These are phyloP conservation scores for Drosophila lutescens DNA, from an alignment of 2,888 invertebrate species.

Conservation along the genomic window DNA sequence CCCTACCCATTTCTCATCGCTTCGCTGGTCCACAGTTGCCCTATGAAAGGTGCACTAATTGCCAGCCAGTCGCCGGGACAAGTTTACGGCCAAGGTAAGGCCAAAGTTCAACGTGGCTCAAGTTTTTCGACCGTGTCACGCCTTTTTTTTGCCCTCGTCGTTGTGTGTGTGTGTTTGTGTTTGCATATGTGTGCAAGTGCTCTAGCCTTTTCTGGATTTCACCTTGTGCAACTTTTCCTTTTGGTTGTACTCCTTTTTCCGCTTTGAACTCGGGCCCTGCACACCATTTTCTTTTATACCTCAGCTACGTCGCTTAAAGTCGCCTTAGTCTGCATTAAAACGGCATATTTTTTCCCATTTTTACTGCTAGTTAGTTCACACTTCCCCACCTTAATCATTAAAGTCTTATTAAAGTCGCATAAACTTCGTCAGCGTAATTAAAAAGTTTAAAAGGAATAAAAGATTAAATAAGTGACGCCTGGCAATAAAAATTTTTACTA, in stretches of 20 bases:
- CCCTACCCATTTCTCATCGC: neutral
- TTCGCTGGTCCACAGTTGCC: constrained; percentile 8
- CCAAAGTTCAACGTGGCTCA: constrained; percentile 72
- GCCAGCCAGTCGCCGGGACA: constrained; percentile 71
- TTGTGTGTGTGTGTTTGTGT: constrained; percentile 15
- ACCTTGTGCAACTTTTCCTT: constrained; percentile 56
- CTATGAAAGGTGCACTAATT: constrained; percentile 72
- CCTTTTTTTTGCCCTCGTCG: constrained; percentile 52
- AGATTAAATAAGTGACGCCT: neutral
- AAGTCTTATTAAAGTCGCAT: constrained; percentile 67
- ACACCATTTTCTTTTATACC: constrained; percentile 13
- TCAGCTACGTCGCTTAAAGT: constrained; percentile 37
- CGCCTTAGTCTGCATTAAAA: constrained; percentile 52
- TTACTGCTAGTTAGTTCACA: constrained; percentile 49
- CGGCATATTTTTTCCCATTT: constrained; percentile 30
- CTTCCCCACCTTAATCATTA: constrained; percentile 55
- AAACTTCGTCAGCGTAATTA: constrained; percentile 71
- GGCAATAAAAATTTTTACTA: neutral
- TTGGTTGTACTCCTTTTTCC: constrained; percentile 49
- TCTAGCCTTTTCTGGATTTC: constrained; percentile 11
- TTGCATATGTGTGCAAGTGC: constrained; percentile 7
- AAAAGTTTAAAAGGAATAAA: constrained; percentile 52
- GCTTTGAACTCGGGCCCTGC: constrained; percentile 51
- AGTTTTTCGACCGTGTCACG: constrained; percentile 73
- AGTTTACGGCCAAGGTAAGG: constrained; percentile 79